Base-by-base conservation (phyloP, 2,888 invertebrate genomes). In the Andrena marginata region DNA sequence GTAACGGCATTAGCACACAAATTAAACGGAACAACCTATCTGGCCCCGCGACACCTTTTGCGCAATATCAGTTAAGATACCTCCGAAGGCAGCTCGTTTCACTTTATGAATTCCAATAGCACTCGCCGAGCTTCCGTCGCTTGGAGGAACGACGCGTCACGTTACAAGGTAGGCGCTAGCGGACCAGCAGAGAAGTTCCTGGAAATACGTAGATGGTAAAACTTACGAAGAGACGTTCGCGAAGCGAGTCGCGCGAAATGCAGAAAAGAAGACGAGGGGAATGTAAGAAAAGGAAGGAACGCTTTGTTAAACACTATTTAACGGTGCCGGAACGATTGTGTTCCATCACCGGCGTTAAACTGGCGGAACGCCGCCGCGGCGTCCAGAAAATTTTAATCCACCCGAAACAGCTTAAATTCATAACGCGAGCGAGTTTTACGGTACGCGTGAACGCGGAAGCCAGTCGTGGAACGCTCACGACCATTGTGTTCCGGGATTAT, bases 1-100 rank as follows among this genome's bases (percentile, higher is more conserved):
- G 63, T 54, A n/a, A 65, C 64, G 13, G 42, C 77, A 69, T 80
- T 77, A 70, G 64, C 77, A 70, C 76, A 51, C 67, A 65, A 60
- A 77, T 79, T 70, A 77, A 79, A 75, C 20, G 63, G 29, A 23
- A 33, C 31, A 49, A 64, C 42, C 54, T 63, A 63, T 42, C 49
- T 59, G 10, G 59, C 8, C 16, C 42, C 35, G 20, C 35, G 26
- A 78, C 63, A 56, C 29, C 49, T n/a, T 20, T 8, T 42, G 42
- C 6, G 49, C 48, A 77, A 59, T 69, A 59, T 69, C 64, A 6
- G 23, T 42, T 60, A 31, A 62, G 42, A 20, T 54, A n/a, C 54
- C 54, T 59, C 42, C 49, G 51, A 42, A 16, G 31, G 60, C 75
- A 33, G 10, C 13, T 29, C 7, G 56, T 64, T 72, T 71, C 56